Percentiles rank a stretch among this genome's conserved stretches.
phyloP scores from a whole-genome alignment of 2,888 invertebrate species.

The Ormyrus rosae region DNA sequence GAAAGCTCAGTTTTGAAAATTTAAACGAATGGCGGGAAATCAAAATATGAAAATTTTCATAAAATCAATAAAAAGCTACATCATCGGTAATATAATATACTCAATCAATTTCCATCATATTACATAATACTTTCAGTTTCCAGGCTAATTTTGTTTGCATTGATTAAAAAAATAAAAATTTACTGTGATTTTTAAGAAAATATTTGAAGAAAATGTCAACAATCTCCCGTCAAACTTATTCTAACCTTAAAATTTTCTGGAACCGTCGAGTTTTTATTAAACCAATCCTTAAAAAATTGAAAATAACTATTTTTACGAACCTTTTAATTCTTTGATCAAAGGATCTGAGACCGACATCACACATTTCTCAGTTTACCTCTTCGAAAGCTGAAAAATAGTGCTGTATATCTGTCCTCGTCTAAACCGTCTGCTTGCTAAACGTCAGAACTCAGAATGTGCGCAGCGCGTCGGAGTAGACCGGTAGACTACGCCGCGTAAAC shows the following conservation, averaged over 20 bases:
- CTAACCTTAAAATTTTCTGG: too few relatives aligned
- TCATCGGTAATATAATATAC: background rate
- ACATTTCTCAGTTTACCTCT: conserved; percentile 57
- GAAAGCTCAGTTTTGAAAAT: background rate
- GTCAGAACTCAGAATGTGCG: background rate
- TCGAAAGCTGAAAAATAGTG: conserved; percentile 14
- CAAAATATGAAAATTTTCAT: background rate
- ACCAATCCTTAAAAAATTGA: too few relatives aligned
- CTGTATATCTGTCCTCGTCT: background rate
- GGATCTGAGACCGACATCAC: conserved; percentile 80
- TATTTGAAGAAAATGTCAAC: too few relatives aligned
- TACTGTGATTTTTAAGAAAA: too few relatives aligned
- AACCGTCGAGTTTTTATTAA: too few relatives aligned
- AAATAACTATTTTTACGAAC: conserved; percentile 66
- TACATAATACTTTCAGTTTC: background rate
- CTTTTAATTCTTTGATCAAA: conserved; percentile 80
- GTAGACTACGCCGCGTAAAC: too few relatives aligned
- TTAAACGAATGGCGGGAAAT: conserved; percentile 33
- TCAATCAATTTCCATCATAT: background rate
- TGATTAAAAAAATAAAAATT: background rate
- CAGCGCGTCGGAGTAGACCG: too few relatives aligned
- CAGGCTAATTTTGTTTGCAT: background rate
- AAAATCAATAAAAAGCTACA: conserved; percentile 41
- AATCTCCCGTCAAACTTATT: too few relatives aligned
- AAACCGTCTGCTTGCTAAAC: too few relatives aligned